Evolutionary conservation across 2,797 vertebrate species (phyloP), one percentile per base, ranked within the genome.

Genomic region (Mus minutoides): DNA sequence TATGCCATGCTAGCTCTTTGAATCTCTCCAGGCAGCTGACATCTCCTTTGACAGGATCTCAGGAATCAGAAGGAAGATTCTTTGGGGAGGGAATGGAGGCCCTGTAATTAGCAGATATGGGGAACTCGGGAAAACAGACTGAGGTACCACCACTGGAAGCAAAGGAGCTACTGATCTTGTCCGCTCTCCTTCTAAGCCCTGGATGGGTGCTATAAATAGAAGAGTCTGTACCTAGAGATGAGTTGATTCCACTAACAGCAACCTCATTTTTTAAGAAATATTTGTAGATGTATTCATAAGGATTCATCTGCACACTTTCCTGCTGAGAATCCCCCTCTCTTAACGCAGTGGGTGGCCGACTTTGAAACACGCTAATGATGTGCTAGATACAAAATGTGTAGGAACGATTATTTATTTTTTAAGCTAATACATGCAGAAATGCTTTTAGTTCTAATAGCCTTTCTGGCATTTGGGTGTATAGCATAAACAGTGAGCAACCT

Each of bases 201-300:
- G 91, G 80, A 93, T 97, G 75, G 79, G 58, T 88, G 56, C 98
- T 98, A 97, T 98, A 97, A 98, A 98, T 97, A 98, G 98, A 97
- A 97, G 9, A 94, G 80, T 52, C 95, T 97, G 97, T 97, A 97
- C 94, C 96, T 7, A 98, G 97, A 96, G 96, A 98, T 98, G 96
- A 97, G 97, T 93, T 98, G 93, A 98, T 98, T 97, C 97, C 94
- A 90, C 96, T 96, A 95, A 97, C 80, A 94, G 97, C 91, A 95
- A 95, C 98, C 98, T 98, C 97, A 93, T 95, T 97, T 97, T 83
- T 98, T 97, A 96, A 96, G 96, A 98, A 97, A 84, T 97, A 96
- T 98, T 97, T 98, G 64, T 92, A 98, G 97, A 96, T 96, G 91
- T 98, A 97, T 97, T 98, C 97, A 98, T 97, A 95, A 96, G 96